Conservation (phyloP, 2,797 vertebrate species). For the Bovichtus variegatus region DNA sequence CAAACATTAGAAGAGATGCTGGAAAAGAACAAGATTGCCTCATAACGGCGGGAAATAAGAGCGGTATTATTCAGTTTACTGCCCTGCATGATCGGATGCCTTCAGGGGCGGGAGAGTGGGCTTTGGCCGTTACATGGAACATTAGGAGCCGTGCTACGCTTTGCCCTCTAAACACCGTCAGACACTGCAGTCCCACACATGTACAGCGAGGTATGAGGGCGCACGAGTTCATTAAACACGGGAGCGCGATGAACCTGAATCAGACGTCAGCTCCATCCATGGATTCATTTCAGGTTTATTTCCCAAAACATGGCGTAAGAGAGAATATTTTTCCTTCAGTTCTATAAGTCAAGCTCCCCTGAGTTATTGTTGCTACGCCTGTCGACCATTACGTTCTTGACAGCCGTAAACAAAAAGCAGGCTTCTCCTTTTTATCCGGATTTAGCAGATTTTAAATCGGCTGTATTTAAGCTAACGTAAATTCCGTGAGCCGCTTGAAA, state of each 20-base stretch:
- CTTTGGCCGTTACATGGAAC: conserved; percentile 35
- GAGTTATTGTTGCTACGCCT: neutral
- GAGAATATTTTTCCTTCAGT: neutral
- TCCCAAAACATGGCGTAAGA: neutral
- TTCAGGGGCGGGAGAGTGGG: neutral
- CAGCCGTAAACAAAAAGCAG: neutral
- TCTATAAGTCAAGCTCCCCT: neutral
- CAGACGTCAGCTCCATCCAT: neutral
- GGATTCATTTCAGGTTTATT: neutral
- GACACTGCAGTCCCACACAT: neutral
- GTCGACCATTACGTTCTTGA: neutral
- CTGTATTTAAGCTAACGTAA: too few relatives aligned
- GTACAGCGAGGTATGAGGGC: neutral
- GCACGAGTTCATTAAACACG: neutral
- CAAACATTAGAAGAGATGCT: conserved; percentile 7
- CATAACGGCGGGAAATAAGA: neutral
- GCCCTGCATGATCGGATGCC: neutral
- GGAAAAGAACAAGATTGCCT: conserved; percentile 11
- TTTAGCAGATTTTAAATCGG: neutral
- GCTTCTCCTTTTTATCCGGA: neutral
- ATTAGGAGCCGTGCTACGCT: conserved; percentile 8
- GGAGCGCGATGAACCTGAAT: neutral
- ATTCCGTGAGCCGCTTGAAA: too few relatives aligned
- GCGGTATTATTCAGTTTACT: neutral
- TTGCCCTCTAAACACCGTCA: neutral